Conservation (phyloP, 2,113 vertebrate species). For the Mirounga angustirostris region DNA sequence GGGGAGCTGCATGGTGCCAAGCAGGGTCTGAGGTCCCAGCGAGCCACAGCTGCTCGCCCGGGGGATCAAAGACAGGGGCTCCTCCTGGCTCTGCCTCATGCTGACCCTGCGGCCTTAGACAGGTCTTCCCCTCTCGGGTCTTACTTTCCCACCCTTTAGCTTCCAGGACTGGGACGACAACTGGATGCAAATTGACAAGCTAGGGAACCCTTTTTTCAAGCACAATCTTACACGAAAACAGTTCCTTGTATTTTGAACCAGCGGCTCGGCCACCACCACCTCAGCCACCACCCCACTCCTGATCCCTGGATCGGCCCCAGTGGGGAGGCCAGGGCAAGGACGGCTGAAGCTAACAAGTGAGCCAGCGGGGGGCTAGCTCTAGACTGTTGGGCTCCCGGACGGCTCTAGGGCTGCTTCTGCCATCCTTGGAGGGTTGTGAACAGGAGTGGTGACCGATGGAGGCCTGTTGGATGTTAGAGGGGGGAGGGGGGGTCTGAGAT, state of each 20-base stretch:
- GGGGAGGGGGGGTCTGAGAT: background rate
- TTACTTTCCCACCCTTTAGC: background rate
- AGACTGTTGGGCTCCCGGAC: background rate
- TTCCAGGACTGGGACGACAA: background rate
- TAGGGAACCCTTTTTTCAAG: background rate
- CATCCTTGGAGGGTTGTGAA: background rate
- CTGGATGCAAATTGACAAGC: background rate
- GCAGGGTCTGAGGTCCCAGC: background rate
- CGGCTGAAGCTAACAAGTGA: background rate
- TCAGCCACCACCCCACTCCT: background rate
- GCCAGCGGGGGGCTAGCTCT: background rate
- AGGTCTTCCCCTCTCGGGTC: background rate
- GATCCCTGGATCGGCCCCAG: background rate
- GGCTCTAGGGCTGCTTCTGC: background rate
- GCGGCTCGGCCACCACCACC: background rate
- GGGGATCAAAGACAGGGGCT: background rate
- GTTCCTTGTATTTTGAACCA: background rate
- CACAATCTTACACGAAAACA: slow-evolving; percentile 1
- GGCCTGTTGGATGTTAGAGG: background rate
- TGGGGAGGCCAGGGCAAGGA: background rate
- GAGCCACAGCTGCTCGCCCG: accelerated
- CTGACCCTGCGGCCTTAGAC: background rate
- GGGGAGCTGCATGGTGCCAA: background rate
- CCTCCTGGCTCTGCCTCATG: background rate
- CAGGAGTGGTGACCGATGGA: background rate